Base-by-base conservation (phyloP, 2,797 vertebrate species). In the Tenualosa thibaudeaui region DNA sequence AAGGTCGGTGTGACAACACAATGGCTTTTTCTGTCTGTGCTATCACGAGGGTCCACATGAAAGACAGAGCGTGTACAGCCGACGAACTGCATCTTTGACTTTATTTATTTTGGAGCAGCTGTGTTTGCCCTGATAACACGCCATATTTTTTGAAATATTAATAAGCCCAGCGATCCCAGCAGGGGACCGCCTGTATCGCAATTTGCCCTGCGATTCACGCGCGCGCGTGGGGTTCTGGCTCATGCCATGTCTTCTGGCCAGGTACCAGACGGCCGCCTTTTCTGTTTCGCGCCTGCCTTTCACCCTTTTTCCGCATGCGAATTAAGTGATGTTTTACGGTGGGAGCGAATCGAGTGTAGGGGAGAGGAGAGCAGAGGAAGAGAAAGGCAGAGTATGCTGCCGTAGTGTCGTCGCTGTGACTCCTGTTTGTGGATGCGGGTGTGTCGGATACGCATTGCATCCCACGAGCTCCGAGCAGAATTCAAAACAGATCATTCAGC, bases 91-190 rank as follows among this genome's bases (percentile, higher is more conserved):
- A 88, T 82, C 86, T 37, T 86, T 84, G 51, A 91, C 84, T 89
- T 87, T 87, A 90, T 90, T 90, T 88, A 90, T 85, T 84, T 37
- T 82, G 58, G 84, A 88, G 71, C 92, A 93, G 91, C 93, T 95
- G 94, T 92, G 91, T 94, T 92, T 90, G 91, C 91, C 90, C 94
- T 94, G 94, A 94, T 94, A 95, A 95, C 92, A 87, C 90, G 81
- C 89, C 87, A 84, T 90, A 92, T 94, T 93, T 93, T 94, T 93
- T 93, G 92, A 95, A 94, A 93, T 94, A 94, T 94, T 93, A 95
- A 95, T 94, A 93, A 85, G 92, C 91, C 90, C 90, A 90, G 89
- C 37, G 65, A 37, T 71, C 65, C 26, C 65, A 71, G 65, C 65
- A 71, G 65, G 65, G 65, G 53, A n/a, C 58, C 60, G 56, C 60